Percentiles rank a stretch among this genome's conserved stretches.
Conservation (phyloP, 1,140 invertebrate genomes). For the Drosophila takahashii region DNA sequence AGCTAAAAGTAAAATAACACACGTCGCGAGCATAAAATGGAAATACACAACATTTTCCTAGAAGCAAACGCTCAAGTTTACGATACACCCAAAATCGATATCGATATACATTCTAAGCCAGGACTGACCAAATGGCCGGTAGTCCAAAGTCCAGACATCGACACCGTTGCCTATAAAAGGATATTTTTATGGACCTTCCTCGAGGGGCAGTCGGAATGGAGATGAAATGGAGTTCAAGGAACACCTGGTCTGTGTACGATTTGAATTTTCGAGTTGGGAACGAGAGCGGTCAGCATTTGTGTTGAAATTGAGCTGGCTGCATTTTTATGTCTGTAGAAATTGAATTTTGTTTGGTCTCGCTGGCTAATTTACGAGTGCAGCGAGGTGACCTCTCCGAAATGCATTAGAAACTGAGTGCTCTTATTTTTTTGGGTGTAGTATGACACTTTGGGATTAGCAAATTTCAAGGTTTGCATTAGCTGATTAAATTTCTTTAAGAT, state of each 20-base stretch:
- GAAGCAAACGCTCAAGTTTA: constrained; percentile 38
- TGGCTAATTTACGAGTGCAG: constrained; percentile 57
- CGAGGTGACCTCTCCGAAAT: not conserved
- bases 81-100: constrained; percentile 59
- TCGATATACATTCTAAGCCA: constrained; percentile 62
- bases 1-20: constrained; percentile 44
- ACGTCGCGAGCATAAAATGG: constrained; percentile 59
- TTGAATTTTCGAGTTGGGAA: constrained; percentile 53
- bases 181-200: constrained; percentile 71
- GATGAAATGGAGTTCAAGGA: constrained; percentile 19
- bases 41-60: constrained; percentile 5
- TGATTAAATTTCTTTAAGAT: not conserved
- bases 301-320: constrained; percentile 33
- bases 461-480: not conserved
- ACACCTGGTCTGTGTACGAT: constrained; percentile 64
- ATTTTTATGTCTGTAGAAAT: constrained; percentile 51
- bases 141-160: constrained; percentile 47
- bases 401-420: constrained; percentile 7
- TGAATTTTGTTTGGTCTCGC: constrained; percentile 10
- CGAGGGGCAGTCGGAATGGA: constrained; percentile 13
- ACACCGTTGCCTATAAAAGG: constrained; percentile 70
- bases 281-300: constrained; percentile 33
- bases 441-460: not conserved
- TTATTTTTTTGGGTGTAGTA: not conserved
- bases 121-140: constrained; percentile 56